These are phyloP conservation scores for Drosophila hamatofila DNA, from an alignment of 2,888 invertebrate species.

Conservation along the genomic window DNA sequence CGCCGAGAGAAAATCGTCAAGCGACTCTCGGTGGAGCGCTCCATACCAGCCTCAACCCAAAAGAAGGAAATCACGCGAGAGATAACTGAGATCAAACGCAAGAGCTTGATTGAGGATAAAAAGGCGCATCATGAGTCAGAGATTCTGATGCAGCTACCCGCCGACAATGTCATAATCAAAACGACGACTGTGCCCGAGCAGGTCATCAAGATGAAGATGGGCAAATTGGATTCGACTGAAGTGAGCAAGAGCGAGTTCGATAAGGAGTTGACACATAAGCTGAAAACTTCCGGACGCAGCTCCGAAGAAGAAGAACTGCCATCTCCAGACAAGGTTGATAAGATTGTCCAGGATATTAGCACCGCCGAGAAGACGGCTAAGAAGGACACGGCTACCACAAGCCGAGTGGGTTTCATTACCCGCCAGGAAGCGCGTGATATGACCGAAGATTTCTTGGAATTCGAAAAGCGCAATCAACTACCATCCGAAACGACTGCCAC, in stretches of 20 bases:
- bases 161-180: constrained; percentile 85
- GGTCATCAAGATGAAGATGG: constrained; percentile 85
- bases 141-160: constrained; percentile 85
- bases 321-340: constrained; percentile 69
- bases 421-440: constrained; percentile 79
- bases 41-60: constrained; percentile 90
- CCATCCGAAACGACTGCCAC: constrained; percentile 57
- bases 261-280: constrained; percentile 84
- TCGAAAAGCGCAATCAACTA: constrained; percentile 77
- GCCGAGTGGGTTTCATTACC: constrained; percentile 61
- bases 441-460: constrained; percentile 81
- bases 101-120: constrained; percentile 86
- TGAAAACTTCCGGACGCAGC: constrained; percentile 83
- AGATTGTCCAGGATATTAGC: constrained; percentile 70
- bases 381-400: constrained; percentile 51
- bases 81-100: constrained; percentile 89
- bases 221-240: constrained; percentile 83
- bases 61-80: constrained; percentile 91
- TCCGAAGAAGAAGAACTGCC: constrained; percentile 74
- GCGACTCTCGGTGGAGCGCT: constrained; percentile 89
- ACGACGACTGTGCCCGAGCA: constrained; percentile 84
- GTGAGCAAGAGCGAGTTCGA: constrained; percentile 85
- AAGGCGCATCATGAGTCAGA: constrained; percentile 85
- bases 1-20: constrained; percentile 91
- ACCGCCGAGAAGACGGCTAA: constrained; percentile 66